These are phyloP conservation scores for Nibea albiflora DNA, from an alignment of 2,113 vertebrate genomes.

Conservation along the genomic window DNA sequence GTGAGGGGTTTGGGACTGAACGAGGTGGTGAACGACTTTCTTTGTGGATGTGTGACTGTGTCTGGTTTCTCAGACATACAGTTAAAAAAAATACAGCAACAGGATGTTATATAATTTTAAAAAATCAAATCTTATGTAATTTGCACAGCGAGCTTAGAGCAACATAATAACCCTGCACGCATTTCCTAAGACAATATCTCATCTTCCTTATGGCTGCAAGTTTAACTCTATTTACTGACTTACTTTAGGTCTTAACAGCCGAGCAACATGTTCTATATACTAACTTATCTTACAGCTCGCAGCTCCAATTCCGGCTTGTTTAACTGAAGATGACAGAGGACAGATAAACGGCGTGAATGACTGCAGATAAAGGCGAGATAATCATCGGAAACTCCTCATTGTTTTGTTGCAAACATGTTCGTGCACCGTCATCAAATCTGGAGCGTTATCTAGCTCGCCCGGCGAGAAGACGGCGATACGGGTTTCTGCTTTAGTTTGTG, in stretches of 20 bases:
- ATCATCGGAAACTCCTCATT: neutral
- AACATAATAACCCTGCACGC: conserved; percentile 12
- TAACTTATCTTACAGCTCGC: neutral
- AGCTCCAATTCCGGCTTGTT: neutral
- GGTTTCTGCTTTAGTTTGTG: neutral
- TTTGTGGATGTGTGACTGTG: conserved; percentile 5
- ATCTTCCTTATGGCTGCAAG: conserved; percentile 8
- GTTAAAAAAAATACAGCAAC: conserved; percentile 28
- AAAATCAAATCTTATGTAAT: conserved; percentile 42
- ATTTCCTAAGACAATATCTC: neutral
- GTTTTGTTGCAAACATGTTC: conserved; percentile 23
- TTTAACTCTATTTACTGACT: neutral
- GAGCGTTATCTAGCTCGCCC: neutral
- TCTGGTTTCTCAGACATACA: conserved; percentile 32
- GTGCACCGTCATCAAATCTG: conserved; percentile 32
- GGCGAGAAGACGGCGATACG: neutral
- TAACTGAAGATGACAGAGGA: neutral
- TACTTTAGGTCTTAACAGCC: neutral
- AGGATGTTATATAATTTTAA: conserved; percentile 47
- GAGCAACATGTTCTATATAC: neutral
- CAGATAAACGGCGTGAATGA: neutral
- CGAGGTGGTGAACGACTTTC: neutral
- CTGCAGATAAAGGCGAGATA: neutral
- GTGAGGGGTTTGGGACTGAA: neutral
- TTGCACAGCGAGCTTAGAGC: conserved; percentile 23